Evolutionary conservation across 2,113 vertebrate genomes (phyloP).

Genomic region (Caranx melampygus): DNA sequence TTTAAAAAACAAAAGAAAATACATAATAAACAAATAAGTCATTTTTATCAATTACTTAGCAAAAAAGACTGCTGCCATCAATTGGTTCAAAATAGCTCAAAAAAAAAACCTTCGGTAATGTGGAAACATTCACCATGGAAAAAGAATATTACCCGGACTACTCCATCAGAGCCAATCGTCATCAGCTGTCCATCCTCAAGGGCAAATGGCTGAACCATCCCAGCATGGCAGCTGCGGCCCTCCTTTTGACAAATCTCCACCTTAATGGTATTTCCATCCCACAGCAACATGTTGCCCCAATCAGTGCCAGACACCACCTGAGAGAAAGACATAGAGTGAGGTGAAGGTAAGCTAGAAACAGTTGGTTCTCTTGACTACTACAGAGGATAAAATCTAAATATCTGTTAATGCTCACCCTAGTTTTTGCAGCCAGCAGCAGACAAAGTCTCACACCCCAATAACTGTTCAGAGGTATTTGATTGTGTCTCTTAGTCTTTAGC

Average conservation of each 20-base stretch:
- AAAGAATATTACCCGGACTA: conserved; percentile 84
- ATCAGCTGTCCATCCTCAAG: conserved; percentile 92
- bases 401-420: background rate
- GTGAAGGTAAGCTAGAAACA: background rate
- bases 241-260: conserved; percentile 88
- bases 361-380: no score
- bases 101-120: no score
- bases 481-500: no score
- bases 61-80: background rate
- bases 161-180: conserved; percentile 90
- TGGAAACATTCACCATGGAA: background rate
- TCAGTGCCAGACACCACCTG: conserved; percentile 95
- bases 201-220: conserved; percentile 87
- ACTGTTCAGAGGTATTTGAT: no score
- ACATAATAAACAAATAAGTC: no score
- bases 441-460: no score
- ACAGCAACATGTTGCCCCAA: conserved; percentile 96
- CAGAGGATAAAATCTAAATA: background rate
- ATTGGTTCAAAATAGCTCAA: no score
- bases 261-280: conserved; percentile 92
- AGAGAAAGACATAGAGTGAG: background rate
- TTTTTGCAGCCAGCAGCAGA: background rate
- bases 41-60: no score
- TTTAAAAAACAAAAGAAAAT: no score
- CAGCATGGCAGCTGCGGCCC: conserved; percentile 85